Percentiles rank a stretch among this genome's conserved stretches.
These are phyloP conservation scores for Podarcis raffonei DNA, from an alignment of 2,113 vertebrate species.

Conservation along the genomic window DNA sequence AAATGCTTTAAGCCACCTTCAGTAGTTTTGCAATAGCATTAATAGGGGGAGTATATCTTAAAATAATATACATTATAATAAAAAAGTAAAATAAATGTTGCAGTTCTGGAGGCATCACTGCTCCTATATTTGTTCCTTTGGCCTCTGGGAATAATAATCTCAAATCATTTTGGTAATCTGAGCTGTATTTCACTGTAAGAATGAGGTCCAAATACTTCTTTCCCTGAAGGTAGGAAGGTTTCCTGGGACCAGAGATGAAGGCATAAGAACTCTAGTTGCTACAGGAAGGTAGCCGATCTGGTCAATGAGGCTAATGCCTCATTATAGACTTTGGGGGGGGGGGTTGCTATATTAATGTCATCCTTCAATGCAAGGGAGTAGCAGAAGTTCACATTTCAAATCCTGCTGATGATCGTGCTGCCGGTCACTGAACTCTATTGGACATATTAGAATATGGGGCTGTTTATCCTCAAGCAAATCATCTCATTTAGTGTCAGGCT, in stretches of 20 bases:
- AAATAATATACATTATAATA: too few relatives aligned
- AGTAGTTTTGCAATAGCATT: too few relatives aligned
- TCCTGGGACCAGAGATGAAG: background rate
- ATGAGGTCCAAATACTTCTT: background rate
- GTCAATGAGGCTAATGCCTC: background rate
- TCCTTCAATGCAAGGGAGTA: background rate
- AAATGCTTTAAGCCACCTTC: too few relatives aligned
- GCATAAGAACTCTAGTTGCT: background rate
- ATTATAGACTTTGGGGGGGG: too few relatives aligned
- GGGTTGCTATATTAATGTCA: background rate
- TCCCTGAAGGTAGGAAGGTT: background rate
- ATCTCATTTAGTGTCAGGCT: background rate
- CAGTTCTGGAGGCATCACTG: background rate
- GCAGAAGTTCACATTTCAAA: constrained; percentile 3
- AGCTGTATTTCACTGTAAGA: background rate
- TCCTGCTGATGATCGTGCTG: background rate
- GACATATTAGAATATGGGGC: background rate
- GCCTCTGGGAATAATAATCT: background rate
- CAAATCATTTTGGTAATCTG: background rate
- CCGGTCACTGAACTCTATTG: constrained; percentile 5
- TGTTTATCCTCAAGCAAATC: constrained; percentile 5
- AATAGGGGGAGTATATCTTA: too few relatives aligned
- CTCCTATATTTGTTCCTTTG: background rate
- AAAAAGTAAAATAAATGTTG: background rate
- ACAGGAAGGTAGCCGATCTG: background rate